Evolutionary conservation across 2,888 invertebrate genomes (phyloP).

Genomic region (Pristionchus maxplancki): DNA sequence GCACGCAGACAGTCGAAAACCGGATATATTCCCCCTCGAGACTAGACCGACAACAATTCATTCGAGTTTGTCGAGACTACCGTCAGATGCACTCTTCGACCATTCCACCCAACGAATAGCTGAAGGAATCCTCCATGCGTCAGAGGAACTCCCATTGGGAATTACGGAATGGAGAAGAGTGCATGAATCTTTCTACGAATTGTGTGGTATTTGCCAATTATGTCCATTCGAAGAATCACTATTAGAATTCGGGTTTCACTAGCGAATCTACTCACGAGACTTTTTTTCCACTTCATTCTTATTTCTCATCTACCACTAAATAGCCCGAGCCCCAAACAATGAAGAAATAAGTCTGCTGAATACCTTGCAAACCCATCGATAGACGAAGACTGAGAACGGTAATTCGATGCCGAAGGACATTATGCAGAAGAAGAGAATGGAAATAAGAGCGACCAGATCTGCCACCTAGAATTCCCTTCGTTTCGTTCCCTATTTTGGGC

Average conservation of each 20-base stretch:
- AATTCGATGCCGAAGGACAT: conserved; percentile 42
- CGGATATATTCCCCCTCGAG: neutral
- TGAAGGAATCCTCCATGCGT: too few relatives aligned
- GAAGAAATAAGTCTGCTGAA: neutral
- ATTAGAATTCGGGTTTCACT: too few relatives aligned
- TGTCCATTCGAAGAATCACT: too few relatives aligned
- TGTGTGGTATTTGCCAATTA: too few relatives aligned
- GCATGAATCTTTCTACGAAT: too few relatives aligned
- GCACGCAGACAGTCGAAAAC: neutral
- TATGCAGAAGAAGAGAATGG: conserved; percentile 37
- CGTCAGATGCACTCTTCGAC: neutral
- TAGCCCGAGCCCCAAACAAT: too few relatives aligned
- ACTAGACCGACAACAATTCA: neutral
- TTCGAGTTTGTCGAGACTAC: neutral
- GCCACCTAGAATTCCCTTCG: neutral
- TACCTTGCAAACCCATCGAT: conserved; percentile 52
- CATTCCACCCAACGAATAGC: neutral
- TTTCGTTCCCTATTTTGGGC: neutral
- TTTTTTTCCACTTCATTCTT: too few relatives aligned
- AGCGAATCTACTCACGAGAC: too few relatives aligned
- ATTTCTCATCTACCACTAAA: too few relatives aligned
- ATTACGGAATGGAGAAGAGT: neutral
- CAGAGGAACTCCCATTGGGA: neutral
- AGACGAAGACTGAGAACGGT: conserved; percentile 11
- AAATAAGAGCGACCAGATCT: conserved; percentile 6